These are phyloP conservation scores for Acronicta psi DNA, from an alignment of 2,888 invertebrate species.

Conservation along the genomic window DNA sequence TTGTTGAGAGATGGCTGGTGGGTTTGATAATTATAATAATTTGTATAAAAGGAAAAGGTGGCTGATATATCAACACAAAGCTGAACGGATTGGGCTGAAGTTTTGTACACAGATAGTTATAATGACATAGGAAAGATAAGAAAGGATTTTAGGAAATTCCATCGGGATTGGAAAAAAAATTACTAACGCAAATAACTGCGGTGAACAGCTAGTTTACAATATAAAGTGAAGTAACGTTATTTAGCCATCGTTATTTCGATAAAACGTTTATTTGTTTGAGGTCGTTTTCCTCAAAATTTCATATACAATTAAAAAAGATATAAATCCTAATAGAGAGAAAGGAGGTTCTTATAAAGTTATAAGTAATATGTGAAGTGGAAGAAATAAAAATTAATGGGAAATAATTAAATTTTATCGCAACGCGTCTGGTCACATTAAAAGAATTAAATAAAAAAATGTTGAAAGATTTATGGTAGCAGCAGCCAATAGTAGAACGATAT, in stretches of 20 bases:
- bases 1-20: background rate
- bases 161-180: no score
- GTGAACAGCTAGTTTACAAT: no score
- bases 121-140: no score
- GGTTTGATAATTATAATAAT: no score
- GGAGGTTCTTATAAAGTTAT: constrained; percentile 5
- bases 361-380: constrained; percentile 35
- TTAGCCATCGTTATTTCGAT: no score
- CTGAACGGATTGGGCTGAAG: no score
- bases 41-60: no score
- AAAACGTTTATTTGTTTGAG: no score
- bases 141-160: no score
- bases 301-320: constrained; percentile 10
- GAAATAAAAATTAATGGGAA: constrained; percentile 48
- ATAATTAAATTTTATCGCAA: constrained; percentile 56
- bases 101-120: no score
- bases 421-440: constrained; percentile 33
- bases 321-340: constrained; percentile 16
- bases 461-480: constrained; percentile 42
- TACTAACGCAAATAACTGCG: no score
- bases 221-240: constrained; percentile 4
- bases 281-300: background rate
- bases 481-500: constrained; percentile 28
- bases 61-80: no score
- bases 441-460: constrained; percentile 43